Percentiles rank a stretch among this genome's conserved stretches.
Conservation (phyloP, 2,888 invertebrate genomes). For the Pollenia angustigena region DNA sequence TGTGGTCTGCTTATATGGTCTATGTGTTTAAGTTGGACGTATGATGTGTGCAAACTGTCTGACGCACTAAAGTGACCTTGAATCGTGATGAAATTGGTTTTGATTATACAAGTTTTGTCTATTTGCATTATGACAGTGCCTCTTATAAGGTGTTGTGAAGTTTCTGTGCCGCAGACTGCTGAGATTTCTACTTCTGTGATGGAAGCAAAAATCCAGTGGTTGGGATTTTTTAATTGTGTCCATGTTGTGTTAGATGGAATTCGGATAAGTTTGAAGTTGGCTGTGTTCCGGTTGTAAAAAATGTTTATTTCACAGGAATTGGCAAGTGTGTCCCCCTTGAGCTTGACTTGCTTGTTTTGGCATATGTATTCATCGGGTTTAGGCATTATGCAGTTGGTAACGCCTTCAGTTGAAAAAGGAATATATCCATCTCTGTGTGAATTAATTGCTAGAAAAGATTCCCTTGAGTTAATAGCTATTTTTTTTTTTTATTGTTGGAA, state of each 20-base stretch:
- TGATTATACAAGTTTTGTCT: conserved; percentile 13
- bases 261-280: background rate
- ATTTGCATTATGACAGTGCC: conserved; percentile 15
- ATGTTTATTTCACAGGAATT: conserved; percentile 3
- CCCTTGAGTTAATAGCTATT: background rate
- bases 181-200: conserved; percentile 8
- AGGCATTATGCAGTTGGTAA: background rate
- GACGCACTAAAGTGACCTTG: background rate
- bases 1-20: too few species aligned
- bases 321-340: too few species aligned
- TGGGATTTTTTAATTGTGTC: conserved; percentile 5
- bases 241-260: background rate
- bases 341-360: too few species aligned
- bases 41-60: too few species aligned
- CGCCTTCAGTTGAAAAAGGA: background rate
- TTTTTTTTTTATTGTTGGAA: background rate
- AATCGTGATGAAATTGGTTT: background rate
- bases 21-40: too few species aligned
- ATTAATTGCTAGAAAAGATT: background rate
- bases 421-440: background rate
- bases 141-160: background rate
- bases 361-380: too few species aligned
- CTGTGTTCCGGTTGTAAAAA: background rate
- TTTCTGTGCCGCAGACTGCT: conserved; percentile 18
- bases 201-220: conserved; percentile 22